These are phyloP conservation scores for Poliocrania exsul DNA, from an alignment of 2,797 vertebrate species.

Conservation along the genomic window DNA sequence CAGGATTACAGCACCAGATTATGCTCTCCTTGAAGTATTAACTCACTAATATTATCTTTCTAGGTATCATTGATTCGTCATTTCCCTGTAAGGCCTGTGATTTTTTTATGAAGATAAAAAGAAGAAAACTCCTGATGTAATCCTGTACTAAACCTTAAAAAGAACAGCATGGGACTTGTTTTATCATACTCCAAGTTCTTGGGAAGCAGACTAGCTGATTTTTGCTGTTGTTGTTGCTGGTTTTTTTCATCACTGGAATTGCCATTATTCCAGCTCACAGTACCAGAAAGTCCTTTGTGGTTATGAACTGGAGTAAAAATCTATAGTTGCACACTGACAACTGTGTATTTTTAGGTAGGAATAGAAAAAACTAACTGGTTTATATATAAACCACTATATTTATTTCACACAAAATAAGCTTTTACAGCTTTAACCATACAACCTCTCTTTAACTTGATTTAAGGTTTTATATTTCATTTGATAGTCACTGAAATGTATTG, in stretches of 20 bases:
- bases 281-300: background rate
- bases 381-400: slow-evolving; percentile 6
- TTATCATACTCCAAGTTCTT: slow-evolving; percentile 14
- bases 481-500: slow-evolving; percentile 5
- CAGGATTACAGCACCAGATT: background rate
- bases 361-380: background rate
- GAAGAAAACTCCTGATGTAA: background rate
- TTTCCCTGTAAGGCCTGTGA: background rate
- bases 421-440: slow-evolving; percentile 2
- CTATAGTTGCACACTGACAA: background rate
- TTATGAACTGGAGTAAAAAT: slow-evolving; percentile 22
- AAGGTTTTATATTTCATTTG: slow-evolving; percentile 16
- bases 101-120: background rate
- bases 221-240: background rate
- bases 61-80: background rate
- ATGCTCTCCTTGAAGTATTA: background rate
- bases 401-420: slow-evolving; percentile 25
- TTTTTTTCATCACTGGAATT: background rate
- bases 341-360: background rate
- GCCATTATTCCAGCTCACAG: background rate
- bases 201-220: background rate
- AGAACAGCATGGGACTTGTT: background rate
- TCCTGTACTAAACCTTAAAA: background rate
- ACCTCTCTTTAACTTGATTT: slow-evolving; percentile 48
- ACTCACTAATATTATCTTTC: background rate